These are phyloP conservation scores for Ianthella basta DNA, from an alignment of 37 sponge, comb jelly and placozoan genomes.

Conservation along the genomic window DNA sequence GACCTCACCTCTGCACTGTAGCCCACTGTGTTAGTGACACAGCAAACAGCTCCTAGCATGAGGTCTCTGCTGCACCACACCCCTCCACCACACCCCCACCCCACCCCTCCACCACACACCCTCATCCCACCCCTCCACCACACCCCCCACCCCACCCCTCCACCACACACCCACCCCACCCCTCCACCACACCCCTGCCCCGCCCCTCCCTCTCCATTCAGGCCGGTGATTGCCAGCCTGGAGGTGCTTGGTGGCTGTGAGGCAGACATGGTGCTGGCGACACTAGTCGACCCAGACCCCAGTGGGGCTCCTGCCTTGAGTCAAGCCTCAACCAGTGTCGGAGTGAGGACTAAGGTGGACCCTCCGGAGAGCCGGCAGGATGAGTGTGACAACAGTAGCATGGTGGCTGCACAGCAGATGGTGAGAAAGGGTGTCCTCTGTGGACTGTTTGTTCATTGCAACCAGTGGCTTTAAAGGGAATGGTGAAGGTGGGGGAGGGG, in stretches of 20 bases:
- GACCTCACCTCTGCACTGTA: too few species aligned
- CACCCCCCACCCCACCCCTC: too few species aligned
- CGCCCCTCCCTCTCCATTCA: background rate
- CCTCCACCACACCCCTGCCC: background rate
- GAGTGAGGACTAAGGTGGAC: background rate
- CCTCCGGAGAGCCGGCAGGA: background rate
- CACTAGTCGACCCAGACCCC: conserved; percentile 56
- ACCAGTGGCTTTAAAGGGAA: too few species aligned
- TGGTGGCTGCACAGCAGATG: background rate
- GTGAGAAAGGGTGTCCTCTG: too few species aligned
- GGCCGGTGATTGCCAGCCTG: conserved; percentile 77
- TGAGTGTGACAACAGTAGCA: background rate
- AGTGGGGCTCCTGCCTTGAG: background rate
- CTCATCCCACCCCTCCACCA: too few species aligned
- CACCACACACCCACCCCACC: background rate
- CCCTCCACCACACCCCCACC: too few species aligned
- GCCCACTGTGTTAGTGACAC: too few species aligned
- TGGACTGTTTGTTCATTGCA: too few species aligned
- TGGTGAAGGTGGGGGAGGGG: too few species aligned
- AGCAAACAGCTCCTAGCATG: too few species aligned
- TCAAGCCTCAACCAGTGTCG: background rate
- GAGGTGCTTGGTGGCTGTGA: conserved; percentile 37
- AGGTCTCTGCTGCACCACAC: too few species aligned
- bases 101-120: too few species aligned
- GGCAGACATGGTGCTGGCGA: conserved; percentile 90